Base-by-base conservation (phyloP, 2,113 vertebrate genomes). In the Ceyx cyanopectus region DNA sequence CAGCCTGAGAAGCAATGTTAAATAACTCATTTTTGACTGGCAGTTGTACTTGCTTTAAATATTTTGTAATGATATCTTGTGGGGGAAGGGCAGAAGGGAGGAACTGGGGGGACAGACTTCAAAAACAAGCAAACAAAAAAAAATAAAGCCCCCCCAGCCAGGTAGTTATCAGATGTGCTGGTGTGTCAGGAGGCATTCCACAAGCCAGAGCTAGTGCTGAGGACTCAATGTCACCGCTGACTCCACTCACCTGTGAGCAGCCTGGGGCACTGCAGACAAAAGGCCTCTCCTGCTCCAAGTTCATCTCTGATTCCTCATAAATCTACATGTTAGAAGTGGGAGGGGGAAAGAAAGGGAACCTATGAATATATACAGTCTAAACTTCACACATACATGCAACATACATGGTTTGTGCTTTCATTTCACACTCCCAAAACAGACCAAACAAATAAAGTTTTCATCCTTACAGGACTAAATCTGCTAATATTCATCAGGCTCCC, bases 221-320 rank as follows among this genome's bases (percentile, higher is more conserved):
- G 84, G 85, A 87, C 90, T 94, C 90, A 90, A 87, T 94, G 96
- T 91, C 95, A 94, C 34, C 7, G 60, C 93, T 94, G 94, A 95
- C 95, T 95, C 91, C 91, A 98, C 98, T 99, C 97, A 99, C 99
- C 99, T 99, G 99, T 96, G 99, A 99, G 98, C 99, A 99, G 98
- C 99, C 99, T 60, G 98, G 99, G 97, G 99, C 99, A 92, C 98
- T 99, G 98, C 99, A 99, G 97, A 99, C 95, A 94, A 98, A 99
- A 74, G 99, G 99, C 98, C 99, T 99, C 98, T 99, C 99, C 98
- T 99, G 99, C 98, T 99, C 99, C 97, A 99, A 98, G 98, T 99
- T 99, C 99, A 99, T 99, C 98, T 98, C 98, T 99, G 98, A 98
- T 97, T 98, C 98, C 98, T 99, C 99, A 99, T 99, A 99, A 98